phyloP scores from a whole-genome alignment of 2,888 invertebrate species.

The Chrysomela aeneicollis region DNA sequence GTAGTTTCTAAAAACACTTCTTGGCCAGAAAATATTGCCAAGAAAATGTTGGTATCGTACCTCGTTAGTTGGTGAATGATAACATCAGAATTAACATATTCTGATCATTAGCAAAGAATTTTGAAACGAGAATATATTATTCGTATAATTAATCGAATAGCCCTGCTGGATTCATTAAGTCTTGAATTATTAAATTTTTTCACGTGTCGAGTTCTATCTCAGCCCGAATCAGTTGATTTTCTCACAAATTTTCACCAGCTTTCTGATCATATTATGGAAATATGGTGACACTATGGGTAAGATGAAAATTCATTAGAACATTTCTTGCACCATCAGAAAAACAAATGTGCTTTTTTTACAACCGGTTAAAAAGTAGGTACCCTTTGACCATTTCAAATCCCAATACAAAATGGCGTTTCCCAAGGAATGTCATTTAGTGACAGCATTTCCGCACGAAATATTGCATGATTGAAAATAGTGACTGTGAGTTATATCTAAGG shows the following conservation, averaged over 20 bases:
- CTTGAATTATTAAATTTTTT: not conserved
- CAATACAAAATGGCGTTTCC: too few relatives aligned
- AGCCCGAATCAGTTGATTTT: not conserved
- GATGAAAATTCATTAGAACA: too few relatives aligned
- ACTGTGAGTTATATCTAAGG: too few relatives aligned
- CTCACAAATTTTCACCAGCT: not conserved
- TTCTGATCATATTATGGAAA: not conserved
- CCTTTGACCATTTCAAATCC: too few relatives aligned
- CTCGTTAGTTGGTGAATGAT: not conserved
- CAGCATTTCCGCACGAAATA: too few relatives aligned
- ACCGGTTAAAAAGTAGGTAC: too few relatives aligned
- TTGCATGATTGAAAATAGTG: too few relatives aligned
- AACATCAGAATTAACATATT: slow-evolving; percentile 3
- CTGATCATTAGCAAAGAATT: slow-evolving; percentile 5
- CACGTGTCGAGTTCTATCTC: not conserved
- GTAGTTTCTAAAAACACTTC: not conserved
- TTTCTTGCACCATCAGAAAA: too few relatives aligned
- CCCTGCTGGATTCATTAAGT: not conserved
- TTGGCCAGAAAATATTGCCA: not conserved
- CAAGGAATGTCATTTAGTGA: too few relatives aligned
- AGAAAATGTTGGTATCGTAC: not conserved
- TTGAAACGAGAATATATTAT: not conserved
- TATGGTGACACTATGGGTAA: not conserved
- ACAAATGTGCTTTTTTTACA: too few relatives aligned
- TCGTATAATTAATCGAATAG: not conserved